Evolutionary conservation across 2,797 vertebrate species (phyloP), one percentile per base, ranked within the genome.

Genomic region (Melanotaenia nigrans): DNA sequence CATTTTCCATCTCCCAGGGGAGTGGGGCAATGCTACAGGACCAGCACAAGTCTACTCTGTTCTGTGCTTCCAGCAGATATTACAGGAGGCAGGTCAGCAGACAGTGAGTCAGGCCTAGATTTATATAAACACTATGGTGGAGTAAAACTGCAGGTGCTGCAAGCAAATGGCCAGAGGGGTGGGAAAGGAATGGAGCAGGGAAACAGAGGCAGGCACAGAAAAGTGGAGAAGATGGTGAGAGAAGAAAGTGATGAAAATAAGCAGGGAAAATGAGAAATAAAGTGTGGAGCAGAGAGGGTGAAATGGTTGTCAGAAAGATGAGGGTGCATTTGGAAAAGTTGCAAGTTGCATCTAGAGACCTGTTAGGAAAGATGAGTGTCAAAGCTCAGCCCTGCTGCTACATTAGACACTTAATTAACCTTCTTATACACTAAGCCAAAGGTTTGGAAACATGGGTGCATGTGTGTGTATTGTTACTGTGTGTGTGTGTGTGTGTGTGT

Each of bases 351-450:
- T 87, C 87, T 73, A 82, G 86, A 91, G 89, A 87, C 79, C 89
- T 89, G 84, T 90, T 90, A 87, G 66, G 45, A 84, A 68, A 89
- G 82, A 92, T 87, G 85, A 90, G 84, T 91, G 88, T 89, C 83
- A 92, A 88, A 85, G 75, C 73, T 78, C 47, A 47, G 69, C 75
- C 80, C 77, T 71, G 73, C 83, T 40, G 59, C 86, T 89, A 79
- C 75, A 90, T 92, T 90, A 90, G 86, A 92, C 88, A 92, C 88
- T 89, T 92, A 92, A 93, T 94, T 93, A 93, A 93, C 92, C 91
- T 92, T 83, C 61, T 85, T 86, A 89, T 84, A 83, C 45, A 3
- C 75, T 68, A 75, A 89, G 84, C 74, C 76, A 83, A 81, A 83
- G 54, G 73, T 74, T 64, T 35, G 63, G 57, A 68, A 1, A 14